Evolutionary conservation across 1,140 invertebrate species (phyloP).

Genomic region (Zaprionus taronus): DNA sequence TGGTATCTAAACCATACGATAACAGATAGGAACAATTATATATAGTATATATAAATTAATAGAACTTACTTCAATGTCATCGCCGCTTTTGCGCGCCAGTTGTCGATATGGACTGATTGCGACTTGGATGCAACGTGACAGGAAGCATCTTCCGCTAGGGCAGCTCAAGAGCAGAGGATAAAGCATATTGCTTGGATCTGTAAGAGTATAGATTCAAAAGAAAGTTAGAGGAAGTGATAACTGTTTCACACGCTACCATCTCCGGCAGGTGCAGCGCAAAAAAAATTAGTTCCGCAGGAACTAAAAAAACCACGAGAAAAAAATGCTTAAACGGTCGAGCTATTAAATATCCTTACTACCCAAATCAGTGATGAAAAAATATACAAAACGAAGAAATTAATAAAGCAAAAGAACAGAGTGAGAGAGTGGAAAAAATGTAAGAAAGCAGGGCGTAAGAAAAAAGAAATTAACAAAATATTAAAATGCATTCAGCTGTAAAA

Average conservation of each 20-base stretch:
- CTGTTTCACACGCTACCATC: constrained; percentile 64
- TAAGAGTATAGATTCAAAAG: not conserved
- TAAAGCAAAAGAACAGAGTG: constrained; percentile 31
- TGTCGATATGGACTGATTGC: constrained; percentile 21
- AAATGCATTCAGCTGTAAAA: constrained; percentile 75
- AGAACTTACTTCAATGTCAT: constrained; percentile 53
- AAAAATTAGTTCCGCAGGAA: constrained; percentile 79
- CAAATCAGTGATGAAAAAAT: constrained; percentile 64
- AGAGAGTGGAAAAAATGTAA: constrained; percentile 43
- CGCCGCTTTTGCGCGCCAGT: constrained; percentile 32
- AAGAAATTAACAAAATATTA: constrained; percentile 71
- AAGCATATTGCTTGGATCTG: constrained; percentile 83
- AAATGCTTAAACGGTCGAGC: constrained; percentile 15
- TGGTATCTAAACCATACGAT: constrained; percentile 80
- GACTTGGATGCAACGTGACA: constrained; percentile 27
- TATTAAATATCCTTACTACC: constrained; percentile 64
- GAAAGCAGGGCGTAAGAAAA: constrained; percentile 33
- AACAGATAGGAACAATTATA: not conserved
- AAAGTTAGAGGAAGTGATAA: constrained; percentile 47
- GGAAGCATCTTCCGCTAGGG: constrained; percentile 87
- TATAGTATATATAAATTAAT: not conserved
- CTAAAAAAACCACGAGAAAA: constrained; percentile 54
- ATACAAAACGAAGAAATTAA: constrained; percentile 18
- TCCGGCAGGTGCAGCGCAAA: constrained; percentile 61
- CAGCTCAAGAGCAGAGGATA: constrained; percentile 91